phyloP scores from a whole-genome alignment of 2,113 vertebrate species.

The Eupsittula cactorum region DNA sequence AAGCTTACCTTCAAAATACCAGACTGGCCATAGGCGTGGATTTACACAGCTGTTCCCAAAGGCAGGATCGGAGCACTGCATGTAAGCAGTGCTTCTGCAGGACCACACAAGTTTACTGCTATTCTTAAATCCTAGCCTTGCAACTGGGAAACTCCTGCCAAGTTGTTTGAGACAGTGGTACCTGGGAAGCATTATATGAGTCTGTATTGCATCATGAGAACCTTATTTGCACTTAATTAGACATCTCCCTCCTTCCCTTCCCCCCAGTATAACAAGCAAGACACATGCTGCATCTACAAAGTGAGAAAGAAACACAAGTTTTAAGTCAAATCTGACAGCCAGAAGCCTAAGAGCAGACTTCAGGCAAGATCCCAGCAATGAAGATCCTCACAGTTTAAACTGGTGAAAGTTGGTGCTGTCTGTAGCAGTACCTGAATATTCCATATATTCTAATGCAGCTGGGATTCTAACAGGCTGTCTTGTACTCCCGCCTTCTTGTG shows the following conservation, averaged over 20 bases:
- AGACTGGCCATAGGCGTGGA: conserved; percentile 43
- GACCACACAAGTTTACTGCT: conserved; percentile 74
- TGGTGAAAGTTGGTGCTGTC: neutral
- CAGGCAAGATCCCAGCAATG: neutral
- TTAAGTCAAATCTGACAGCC: neutral
- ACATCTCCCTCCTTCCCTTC: neutral
- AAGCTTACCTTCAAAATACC: conserved; percentile 1
- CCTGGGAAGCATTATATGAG: conserved; percentile 50
- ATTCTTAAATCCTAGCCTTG: neutral
- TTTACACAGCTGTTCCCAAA: conserved; percentile 57
- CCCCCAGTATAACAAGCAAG: neutral
- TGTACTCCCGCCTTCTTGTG: neutral
- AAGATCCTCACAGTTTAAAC: neutral
- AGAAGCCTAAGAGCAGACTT: neutral
- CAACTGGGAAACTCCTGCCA: conserved; percentile 47
- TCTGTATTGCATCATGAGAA: conserved; percentile 48
- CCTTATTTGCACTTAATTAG: conserved; percentile 51
- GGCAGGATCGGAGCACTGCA: neutral
- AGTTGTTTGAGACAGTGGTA: conserved; percentile 20
- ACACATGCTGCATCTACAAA: conserved; percentile 34
- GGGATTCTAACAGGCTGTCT: neutral
- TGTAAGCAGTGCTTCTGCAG: conserved; percentile 61
- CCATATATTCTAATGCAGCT: neutral
- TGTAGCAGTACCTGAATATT: neutral
- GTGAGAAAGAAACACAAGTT: conserved; percentile 8